These are phyloP conservation scores for Epinotia ramella DNA, from an alignment of 2,888 invertebrate genomes.

Conservation along the genomic window DNA sequence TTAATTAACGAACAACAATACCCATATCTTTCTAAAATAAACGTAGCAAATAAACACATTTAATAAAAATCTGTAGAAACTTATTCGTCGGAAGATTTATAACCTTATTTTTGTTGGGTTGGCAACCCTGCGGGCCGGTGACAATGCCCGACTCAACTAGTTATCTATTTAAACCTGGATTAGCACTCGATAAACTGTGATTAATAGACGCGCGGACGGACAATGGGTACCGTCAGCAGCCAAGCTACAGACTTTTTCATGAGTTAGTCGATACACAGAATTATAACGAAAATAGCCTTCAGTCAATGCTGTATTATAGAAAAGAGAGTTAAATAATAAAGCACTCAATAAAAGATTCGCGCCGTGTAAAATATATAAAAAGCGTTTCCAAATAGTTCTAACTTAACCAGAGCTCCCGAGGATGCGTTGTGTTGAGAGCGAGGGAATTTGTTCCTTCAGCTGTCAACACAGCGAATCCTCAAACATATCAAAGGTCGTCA, in stretches of 20 bases:
- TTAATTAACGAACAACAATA: neutral
- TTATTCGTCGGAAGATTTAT: constrained; percentile 1
- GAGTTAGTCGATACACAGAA: neutral
- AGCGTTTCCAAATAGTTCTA: too few species aligned
- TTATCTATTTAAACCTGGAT: constrained; percentile 86
- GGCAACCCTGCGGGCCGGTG: constrained; percentile 50
- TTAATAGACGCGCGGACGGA: constrained; percentile 78
- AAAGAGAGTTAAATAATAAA: too few species aligned
- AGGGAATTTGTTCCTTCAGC: too few species aligned
- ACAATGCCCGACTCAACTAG: constrained; percentile 81
- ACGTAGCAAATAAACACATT: neutral
- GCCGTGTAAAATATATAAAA: too few species aligned
- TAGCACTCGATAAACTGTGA: constrained; percentile 86
- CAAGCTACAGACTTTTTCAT: neutral
- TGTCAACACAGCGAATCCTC: too few species aligned
- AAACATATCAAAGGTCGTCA: too few species aligned
- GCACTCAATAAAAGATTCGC: too few species aligned
- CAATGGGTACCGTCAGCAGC: constrained; percentile 66
- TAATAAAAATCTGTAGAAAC: neutral
- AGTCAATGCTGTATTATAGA: too few species aligned
- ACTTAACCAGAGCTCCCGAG: too few species aligned
- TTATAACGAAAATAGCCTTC: too few species aligned
- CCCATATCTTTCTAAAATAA: neutral
- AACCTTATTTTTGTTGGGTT: constrained; percentile 14
- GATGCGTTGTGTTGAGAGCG: too few species aligned